Conservation (phyloP, 2,797 vertebrate genomes). For the Enteromius unitaeniatus region DNA sequence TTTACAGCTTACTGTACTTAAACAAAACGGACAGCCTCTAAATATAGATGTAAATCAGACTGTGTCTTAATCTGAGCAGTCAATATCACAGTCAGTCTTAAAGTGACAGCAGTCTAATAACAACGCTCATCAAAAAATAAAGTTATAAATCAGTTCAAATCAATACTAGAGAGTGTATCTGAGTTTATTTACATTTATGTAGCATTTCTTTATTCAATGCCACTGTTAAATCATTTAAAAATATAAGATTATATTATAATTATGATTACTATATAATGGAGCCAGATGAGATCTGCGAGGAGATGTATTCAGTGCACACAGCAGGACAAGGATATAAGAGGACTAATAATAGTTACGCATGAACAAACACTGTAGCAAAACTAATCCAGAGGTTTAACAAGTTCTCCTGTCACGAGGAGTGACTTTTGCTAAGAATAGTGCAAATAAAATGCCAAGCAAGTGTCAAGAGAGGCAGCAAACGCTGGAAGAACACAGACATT, state of each 20-base stretch:
- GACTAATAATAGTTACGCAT: not conserved
- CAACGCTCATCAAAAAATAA: not conserved
- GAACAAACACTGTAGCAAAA: not conserved
- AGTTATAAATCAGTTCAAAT: too few species aligned
- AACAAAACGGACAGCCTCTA: too few species aligned
- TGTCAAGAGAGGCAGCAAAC: not conserved
- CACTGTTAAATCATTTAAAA: too few species aligned
- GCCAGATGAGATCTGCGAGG: not conserved
- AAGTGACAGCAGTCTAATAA: too few species aligned
- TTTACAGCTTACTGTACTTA: too few species aligned
- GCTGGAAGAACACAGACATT: not conserved
- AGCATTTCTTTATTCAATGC: too few species aligned
- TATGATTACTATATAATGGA: too few species aligned
- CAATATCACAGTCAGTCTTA: too few species aligned
- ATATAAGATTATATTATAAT: not conserved
- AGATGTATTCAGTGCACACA: not conserved
- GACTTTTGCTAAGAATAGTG: not conserved
- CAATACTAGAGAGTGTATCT: too few species aligned
- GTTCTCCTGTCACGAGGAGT: not conserved
- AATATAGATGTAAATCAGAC: too few species aligned
- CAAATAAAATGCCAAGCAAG: not conserved
- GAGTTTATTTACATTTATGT: too few species aligned
- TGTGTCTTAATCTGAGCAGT: too few species aligned
- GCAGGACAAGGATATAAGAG: not conserved
- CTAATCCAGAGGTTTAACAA: not conserved